These are phyloP conservation scores for Drosophila lacicola DNA, from an alignment of 2,888 invertebrate genomes.

Conservation along the genomic window DNA sequence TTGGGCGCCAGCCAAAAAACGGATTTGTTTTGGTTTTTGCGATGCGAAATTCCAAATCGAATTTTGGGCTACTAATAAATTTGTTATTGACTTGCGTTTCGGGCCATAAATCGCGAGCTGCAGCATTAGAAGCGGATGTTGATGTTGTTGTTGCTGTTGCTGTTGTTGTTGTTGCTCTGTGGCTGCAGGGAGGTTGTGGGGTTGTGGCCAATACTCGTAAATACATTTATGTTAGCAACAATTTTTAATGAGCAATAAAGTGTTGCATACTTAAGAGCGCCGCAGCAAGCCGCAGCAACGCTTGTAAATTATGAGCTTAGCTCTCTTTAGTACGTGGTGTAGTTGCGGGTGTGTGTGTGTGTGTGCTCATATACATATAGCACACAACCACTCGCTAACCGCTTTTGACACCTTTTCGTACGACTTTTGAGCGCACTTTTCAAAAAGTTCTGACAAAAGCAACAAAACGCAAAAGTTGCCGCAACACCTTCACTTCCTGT, in stretches of 20 bases:
- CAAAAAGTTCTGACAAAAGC: slow-evolving; percentile 20
- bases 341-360: not conserved
- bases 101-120: not conserved
- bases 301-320: slow-evolving; percentile 45
- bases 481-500: slow-evolving; percentile 13
- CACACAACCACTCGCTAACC: slow-evolving; percentile 22
- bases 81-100: slow-evolving; percentile 38
- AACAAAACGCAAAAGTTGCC: slow-evolving; percentile 16
- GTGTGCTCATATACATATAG: slow-evolving; percentile 4
- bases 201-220: slow-evolving; percentile 31
- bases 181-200: not conserved
- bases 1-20: slow-evolving; percentile 14
- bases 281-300: slow-evolving; percentile 16
- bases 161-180: not conserved
- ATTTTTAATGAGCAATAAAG: slow-evolving; percentile 74
- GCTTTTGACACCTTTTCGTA: slow-evolving; percentile 30
- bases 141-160: not conserved
- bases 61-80: slow-evolving; percentile 34
- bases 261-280: slow-evolving; percentile 69
- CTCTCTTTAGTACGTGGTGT: not conserved
- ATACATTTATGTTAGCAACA: slow-evolving; percentile 50
- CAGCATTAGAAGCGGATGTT: not conserved
- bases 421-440: slow-evolving; percentile 24
- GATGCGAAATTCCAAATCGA: slow-evolving; percentile 17
- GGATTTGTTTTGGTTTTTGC: slow-evolving; percentile 15